Base-by-base conservation (phyloP, 2,888 invertebrate genomes). In the Bellardia bayeri region DNA sequence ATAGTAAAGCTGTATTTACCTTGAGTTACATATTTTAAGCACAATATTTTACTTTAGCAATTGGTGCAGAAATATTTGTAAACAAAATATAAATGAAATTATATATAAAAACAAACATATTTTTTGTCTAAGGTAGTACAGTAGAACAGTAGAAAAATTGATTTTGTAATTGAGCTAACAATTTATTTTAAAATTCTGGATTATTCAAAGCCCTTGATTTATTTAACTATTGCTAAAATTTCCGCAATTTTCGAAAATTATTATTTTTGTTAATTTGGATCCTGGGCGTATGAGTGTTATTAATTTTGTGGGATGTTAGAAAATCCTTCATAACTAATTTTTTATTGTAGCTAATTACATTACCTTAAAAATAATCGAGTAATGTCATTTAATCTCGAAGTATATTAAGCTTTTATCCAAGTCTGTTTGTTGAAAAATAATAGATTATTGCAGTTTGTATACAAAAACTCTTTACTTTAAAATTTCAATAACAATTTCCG, bases 41-140 rank as follows among this genome's bases (percentile, higher is more conserved):
- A 78, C 63, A 79, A 42, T 83, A 74, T 82, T 78, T 78, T 49
- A 40, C 58, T 79, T 45, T 30, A 81, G 79, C 79, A 76, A 80
- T 85, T 86, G 63, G 33, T 80, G 83, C 84, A 86, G 84, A 86
- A 88, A 88, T 84, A 81, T 79, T 79, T 54, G 37, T 40, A 61
- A 51, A 71, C 40, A 61, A 71, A 71, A 45, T 45, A 11, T 37
- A 61, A 79, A 79, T 69, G 14, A 23, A 69, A n/a, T 61, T 69
- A 69, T 58, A 37, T n/a, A 1, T 1, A 37, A 37, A 37, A 37
- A 37, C 40, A 66, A 78, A 45, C 13, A 68, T 33, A 23, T 23
- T 37, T 23, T 7, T 69, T 33, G 69, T 76, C 23, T 45, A 3
- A 40, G 40, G 40, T 7, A 56, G 16, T n/a, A 40, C 14, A 14